These are phyloP conservation scores for Entomobrya multifasciata DNA, from an alignment of 2,888 invertebrate species.

Conservation along the genomic window DNA sequence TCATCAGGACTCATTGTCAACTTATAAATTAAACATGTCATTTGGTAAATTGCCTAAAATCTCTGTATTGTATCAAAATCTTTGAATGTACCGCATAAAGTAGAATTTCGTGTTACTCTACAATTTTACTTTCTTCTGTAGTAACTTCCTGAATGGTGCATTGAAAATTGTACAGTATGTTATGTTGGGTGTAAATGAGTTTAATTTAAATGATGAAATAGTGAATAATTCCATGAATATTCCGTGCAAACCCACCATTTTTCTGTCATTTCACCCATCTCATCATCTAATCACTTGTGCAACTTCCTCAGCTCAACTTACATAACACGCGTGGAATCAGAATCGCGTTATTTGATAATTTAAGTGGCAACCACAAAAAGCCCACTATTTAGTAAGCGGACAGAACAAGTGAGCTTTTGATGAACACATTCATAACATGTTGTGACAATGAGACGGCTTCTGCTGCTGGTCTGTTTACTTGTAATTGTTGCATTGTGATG, in stretches of 20 bases:
- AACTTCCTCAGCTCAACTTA: background rate
- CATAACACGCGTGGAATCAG: background rate
- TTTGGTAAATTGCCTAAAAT: too few relatives aligned
- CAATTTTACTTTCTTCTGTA: background rate
- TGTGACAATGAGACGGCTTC: background rate
- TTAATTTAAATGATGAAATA: too few relatives aligned
- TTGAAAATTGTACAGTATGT: too few relatives aligned
- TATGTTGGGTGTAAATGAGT: too few relatives aligned
- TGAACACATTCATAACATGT: background rate
- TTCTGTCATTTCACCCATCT: background rate
- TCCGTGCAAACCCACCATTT: background rate
- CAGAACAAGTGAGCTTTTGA: background rate
- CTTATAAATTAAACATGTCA: too few relatives aligned
- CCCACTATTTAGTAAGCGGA: background rate
- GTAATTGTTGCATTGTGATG: background rate
- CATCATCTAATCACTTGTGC: background rate
- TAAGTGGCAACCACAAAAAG: background rate
- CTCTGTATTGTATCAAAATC: too few relatives aligned
- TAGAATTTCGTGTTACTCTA: too few relatives aligned
- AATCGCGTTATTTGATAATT: conserved; percentile 10
- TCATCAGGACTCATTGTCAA: background rate
- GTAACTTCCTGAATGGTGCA: background rate
- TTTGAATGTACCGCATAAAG: too few relatives aligned
- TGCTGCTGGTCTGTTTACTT: background rate
- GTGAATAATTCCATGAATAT: background rate